phyloP scores from a whole-genome alignment of 2,113 vertebrate genomes.

The Syngnathus floridae region DNA sequence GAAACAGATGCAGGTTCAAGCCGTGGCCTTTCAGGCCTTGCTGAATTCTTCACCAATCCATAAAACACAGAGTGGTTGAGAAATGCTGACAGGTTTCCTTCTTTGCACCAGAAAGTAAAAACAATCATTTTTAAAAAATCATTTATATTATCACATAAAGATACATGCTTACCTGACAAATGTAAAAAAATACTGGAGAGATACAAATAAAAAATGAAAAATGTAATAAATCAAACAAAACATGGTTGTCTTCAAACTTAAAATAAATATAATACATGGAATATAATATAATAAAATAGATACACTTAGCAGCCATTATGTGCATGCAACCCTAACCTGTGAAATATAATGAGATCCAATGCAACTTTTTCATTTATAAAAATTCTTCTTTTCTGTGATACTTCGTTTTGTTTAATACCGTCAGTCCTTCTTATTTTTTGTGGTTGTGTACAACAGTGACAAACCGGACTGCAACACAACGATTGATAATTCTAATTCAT shows the following conservation, averaged over 20 bases:
- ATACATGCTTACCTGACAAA: background rate
- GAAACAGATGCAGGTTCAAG: slow-evolving; percentile 62
- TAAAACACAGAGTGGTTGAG: slow-evolving; percentile 24
- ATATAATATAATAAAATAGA: too few species aligned
- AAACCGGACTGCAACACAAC: background rate
- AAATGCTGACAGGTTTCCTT: slow-evolving; percentile 39
- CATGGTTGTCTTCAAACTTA: background rate
- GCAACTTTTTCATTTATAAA: background rate
- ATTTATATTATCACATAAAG: background rate
- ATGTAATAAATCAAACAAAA: background rate
- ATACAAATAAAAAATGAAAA: background rate
- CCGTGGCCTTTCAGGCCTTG: slow-evolving; percentile 54
- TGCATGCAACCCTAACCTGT: background rate
- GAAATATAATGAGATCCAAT: background rate
- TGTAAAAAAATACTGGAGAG: background rate
- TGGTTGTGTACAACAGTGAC: background rate
- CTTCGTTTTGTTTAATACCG: background rate
- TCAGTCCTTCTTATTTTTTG: background rate
- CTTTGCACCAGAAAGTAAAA: slow-evolving; percentile 15
- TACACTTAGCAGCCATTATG: background rate
- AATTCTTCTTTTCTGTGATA: background rate
- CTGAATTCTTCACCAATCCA: slow-evolving; percentile 45
- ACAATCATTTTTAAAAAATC: background rate
- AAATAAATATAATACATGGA: background rate
- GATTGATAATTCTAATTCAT: background rate